A percentile compares a stretch with the other conserved stretches of the same genome.
Conservation (phyloP, 2,797 vertebrate genomes). For the Parauchenoglanis punctatus region DNA sequence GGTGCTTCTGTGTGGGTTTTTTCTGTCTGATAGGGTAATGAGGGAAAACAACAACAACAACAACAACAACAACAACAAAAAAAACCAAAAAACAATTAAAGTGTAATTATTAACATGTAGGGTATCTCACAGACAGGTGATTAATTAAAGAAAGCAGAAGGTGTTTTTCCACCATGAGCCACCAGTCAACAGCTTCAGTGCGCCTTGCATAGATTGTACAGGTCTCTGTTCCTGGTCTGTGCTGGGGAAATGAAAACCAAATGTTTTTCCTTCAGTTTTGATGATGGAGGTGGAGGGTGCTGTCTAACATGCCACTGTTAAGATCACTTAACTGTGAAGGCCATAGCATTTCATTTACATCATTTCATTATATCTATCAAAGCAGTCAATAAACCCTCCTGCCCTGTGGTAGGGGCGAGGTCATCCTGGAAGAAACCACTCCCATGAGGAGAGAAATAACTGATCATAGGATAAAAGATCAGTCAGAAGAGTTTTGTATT, state of each 20-base stretch:
- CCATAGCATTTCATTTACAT: no score
- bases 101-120: background rate
- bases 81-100: background rate
- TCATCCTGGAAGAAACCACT: no score
- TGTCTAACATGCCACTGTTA: background rate
- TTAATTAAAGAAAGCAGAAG: background rate
- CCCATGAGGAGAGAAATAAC: no score
- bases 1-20: no score
- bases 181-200: background rate
- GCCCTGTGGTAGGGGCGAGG: no score
- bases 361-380: no score
- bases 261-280: background rate
- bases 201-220: background rate
- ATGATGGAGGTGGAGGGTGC: background rate
- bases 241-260: background rate
- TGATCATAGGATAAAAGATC: no score
- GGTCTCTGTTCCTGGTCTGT: background rate
- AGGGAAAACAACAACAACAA: no score
- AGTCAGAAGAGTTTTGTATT: no score
- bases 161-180: background rate
- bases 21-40: background rate
- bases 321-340: no score
- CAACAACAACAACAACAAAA: no score
- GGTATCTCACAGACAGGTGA: background rate
- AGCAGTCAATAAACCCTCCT: no score